These are phyloP conservation scores for Oncorhynchus masou DNA, from an alignment of 2,113 vertebrate genomes.

Conservation along the genomic window DNA sequence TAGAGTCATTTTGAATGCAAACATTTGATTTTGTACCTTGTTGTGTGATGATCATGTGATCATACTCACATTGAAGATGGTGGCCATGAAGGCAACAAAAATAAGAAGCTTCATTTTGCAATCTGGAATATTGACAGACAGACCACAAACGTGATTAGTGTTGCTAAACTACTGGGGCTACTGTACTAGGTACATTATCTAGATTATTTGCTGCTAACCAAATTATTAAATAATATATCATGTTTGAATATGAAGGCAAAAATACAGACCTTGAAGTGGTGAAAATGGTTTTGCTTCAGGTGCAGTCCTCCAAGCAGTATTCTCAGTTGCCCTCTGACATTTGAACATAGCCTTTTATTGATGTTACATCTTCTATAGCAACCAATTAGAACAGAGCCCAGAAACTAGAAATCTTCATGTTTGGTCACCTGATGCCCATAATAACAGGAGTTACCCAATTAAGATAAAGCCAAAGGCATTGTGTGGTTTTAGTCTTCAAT, in stretches of 20 bases:
- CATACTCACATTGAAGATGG: constrained; percentile 51
- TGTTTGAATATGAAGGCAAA: too few relatives aligned
- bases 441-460: constrained; percentile 2
- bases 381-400: constrained; percentile 2
- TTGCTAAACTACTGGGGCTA: not conserved
- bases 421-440: not conserved
- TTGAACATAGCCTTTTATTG: not conserved
- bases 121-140: constrained; percentile 4
- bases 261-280: not conserved
- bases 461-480: not conserved
- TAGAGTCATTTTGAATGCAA: not conserved
- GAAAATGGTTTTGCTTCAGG: not conserved
- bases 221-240: too few relatives aligned
- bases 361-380: not conserved
- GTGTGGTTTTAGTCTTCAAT: not conserved
- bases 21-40: not conserved
- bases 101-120: constrained; percentile 59
- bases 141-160: not conserved
- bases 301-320: not conserved
- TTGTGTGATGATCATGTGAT: not conserved
- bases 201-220: too few relatives aligned
- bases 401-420: not conserved
- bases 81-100: constrained; percentile 35
- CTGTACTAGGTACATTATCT: too few relatives aligned
- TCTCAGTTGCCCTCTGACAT: not conserved